Base-by-base conservation (phyloP, 2,797 vertebrate genomes). In the Hydrocynus forskahlii region DNA sequence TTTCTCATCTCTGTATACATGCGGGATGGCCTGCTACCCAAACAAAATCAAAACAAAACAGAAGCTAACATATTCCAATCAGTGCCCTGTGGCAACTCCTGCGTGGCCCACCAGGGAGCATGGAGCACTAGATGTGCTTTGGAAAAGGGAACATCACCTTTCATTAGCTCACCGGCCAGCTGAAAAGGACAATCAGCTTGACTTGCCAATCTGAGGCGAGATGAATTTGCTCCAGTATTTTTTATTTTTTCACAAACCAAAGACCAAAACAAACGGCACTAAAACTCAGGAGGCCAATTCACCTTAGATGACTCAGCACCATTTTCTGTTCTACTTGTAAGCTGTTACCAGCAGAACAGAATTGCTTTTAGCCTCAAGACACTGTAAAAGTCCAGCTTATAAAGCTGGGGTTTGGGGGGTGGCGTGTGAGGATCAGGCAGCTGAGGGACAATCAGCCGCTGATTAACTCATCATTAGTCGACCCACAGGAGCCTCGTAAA, bases 261-360 rank as follows among this genome's bases (percentile, higher is more conserved):
- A 60, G 16, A 71, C 63, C 55, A 60, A 76, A 71, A 81, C 9
- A 38, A 67, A 55, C 29, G 43, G 40, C 17, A 59, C 35, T 64
- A 45, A 55, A 77, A 10, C 57, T 38, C 68, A 12, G 48, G 38
- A 71, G 38, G 50, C 38, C 14, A 17, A 70, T 54, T 77, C 68
- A 66, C 67, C 68, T 48, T 35, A 57, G 35, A 73, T 81, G 80
- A 76, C 67, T 76, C 80, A 23, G 52, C 50, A 45, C n/a, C 21
- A 19, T 71, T 81, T 72, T 66, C 68, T 48, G 5, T 66, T 50
- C 21, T 17, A 63, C 75, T 81, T 14, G 35, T 16, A 69, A 75
- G 67, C 21, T 66, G 80, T 73, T 72, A 77, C 72, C 68, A 66
- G 80, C 68, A 78, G 67, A 16, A 48, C 1, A 63, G 35, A 35